Base-by-base conservation (phyloP, 1,140 invertebrate species). In the Lepidotrigona ventralis region DNA sequence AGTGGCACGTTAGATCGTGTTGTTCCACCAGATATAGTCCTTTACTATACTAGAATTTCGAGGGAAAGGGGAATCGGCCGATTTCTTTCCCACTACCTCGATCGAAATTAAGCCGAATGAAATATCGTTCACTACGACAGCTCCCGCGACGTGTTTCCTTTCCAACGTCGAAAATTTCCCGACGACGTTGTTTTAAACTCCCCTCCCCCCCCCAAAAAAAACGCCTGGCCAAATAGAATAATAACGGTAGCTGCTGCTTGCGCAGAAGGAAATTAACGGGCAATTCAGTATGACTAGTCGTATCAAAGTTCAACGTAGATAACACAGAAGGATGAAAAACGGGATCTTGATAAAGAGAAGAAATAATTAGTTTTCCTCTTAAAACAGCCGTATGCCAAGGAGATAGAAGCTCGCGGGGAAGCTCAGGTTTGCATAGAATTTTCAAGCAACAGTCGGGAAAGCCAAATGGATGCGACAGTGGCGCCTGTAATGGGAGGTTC, bases 1-100 rank as follows among this genome's bases (percentile, higher is more conserved):
- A 68, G 71, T 70, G 63, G 64, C n/a, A 79, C 78, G 78, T 11
- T 81, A 15, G 53, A 70, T 81, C 78, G 60, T 79, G 74, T 80
- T 69, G 76, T 79, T 80, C 71, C 79, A 75, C 39, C 68, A 76
- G 46, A 83, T 85, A 83, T 85, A 79, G 56, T 70, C 74, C 26
- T 72, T 29, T 23, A 63, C 70, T 56, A 5, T 54, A 71, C 85
- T 60, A 71, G n/a, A 76, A 72, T 86, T 84, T 80, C 76, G 39
- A 60, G 74, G 33, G 73, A 68, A 81, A 80, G 76, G 71, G 8
- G 46, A 33, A 81, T 79, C 26, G 70, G 56, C 0, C 23, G 79
- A 80, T 70, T 60, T 54, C 75, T 54, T 63, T 73, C 46, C 29
- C 54, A 1, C 54, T 8, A 0, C 54, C 54, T 26, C 53, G 72